Evolutionary conservation across 2,888 invertebrate species (phyloP), one percentile per base, ranked within the genome.

Genomic region (Sarcophaga rosellei): DNA sequence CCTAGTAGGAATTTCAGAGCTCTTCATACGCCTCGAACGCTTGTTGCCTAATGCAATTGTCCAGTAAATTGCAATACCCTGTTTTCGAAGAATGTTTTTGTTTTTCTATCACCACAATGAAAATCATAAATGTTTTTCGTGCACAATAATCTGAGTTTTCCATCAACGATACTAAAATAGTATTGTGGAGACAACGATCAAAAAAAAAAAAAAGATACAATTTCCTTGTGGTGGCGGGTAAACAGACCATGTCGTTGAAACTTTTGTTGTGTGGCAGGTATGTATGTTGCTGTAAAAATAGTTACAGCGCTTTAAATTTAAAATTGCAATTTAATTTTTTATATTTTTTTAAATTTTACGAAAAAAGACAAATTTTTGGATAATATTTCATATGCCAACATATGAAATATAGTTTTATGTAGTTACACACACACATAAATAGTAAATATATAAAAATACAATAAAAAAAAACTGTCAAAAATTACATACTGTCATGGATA

Each of bases 331-430:
- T 44, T 17, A 25, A 66, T 66, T 35, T 66, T 35, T 66, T 35
- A 66, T 15, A 44, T 66, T 66, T 65, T 63, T 63, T 25, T 8
- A n/a, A 35, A 35, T 8, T 35, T 20, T 53, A 15, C 53, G 17
- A 53, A 25, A 23, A 47, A 61, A 20, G 47, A 10, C 0, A 2
- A 2, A 10, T 8, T n/a, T 63, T 81, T 69, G 70, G 63, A 69
- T 59, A 20, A 61, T 68, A 74, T 62, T 68, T 75, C 21, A 63
- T 75, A 23, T 69, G 2, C 44, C 10, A 25, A 45, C 20, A 73
- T 23, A 20, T 76, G 70, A 69, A 70, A 81, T 81, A 81, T 81
- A 20, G 25, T 65, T 65, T 12, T 25, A 68, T 74, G 66, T 45
- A 74, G n/a, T 61, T 53, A 17, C 59, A 66, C 23, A 17, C 10